These are phyloP conservation scores for Drosophila kokeensis DNA, from an alignment of 2,888 invertebrate genomes.

Conservation along the genomic window DNA sequence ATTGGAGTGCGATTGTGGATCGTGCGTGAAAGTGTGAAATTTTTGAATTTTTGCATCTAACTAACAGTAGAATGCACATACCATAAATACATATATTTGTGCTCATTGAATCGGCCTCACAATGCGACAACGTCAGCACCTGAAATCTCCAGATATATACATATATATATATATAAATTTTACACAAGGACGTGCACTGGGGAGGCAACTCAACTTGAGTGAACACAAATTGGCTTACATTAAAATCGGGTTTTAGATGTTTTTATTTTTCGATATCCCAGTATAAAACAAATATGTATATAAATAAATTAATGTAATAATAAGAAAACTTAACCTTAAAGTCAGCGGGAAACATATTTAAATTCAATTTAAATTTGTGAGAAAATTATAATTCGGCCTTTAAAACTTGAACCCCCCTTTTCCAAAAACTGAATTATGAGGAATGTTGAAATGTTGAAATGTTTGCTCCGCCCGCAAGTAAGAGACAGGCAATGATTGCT, in stretches of 20 bases:
- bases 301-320: background rate
- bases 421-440: constrained; percentile 64
- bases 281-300: background rate
- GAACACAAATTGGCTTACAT: background rate
- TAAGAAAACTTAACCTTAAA: background rate
- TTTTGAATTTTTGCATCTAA: constrained; percentile 49
- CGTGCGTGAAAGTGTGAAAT: constrained; percentile 22
- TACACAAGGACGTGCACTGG: background rate
- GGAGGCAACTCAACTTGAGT: background rate
- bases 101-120: constrained; percentile 27
- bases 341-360: background rate
- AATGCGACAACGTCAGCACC: constrained; percentile 44
- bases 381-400: background rate
- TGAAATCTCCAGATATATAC: constrained; percentile 41
- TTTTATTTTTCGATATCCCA: background rate
- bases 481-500: constrained; percentile 9
- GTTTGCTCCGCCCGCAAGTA: constrained; percentile 7
- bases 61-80: constrained; percentile 56
- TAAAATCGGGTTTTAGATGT: background rate
- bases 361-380: background rate
- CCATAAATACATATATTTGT: background rate
- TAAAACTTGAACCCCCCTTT: background rate
- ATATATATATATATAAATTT: background rate
- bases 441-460: constrained; percentile 56
- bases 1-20: background rate